These are phyloP conservation scores for Bubo blakistoni DNA, from an alignment of 2,113 vertebrate genomes.

Conservation along the genomic window DNA sequence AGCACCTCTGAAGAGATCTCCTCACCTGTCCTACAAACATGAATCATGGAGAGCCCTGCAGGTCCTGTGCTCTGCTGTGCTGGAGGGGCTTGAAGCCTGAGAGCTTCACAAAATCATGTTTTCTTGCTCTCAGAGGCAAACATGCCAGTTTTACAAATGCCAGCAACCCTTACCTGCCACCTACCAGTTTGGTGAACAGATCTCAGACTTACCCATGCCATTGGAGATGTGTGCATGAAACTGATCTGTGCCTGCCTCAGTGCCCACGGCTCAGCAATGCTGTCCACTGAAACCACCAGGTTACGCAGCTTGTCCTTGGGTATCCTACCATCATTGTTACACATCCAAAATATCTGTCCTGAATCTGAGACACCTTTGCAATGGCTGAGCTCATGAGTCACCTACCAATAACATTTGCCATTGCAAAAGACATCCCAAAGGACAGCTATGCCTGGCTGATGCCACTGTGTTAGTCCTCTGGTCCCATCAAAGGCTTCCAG, in stretches of 20 bases:
- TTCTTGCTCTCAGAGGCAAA: neutral
- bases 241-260: neutral
- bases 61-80: neutral
- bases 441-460: neutral
- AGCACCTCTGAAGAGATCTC: neutral
- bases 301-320: neutral
- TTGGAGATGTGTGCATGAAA: neutral
- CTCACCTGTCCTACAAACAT: neutral
- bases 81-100: accelerated
- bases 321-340: neutral
- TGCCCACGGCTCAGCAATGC: accelerated
- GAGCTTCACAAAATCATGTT: neutral
- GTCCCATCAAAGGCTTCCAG: neutral
- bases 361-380: neutral
- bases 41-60: neutral
- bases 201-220: neutral
- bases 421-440: neutral
- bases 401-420: neutral
- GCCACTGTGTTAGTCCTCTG: neutral
- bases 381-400: neutral
- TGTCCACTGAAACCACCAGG: neutral
- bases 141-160: neutral
- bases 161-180: neutral
- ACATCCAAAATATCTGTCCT: neutral
- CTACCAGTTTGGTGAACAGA: neutral